Evolutionary conservation across 2,888 invertebrate species (phyloP).

Genomic region (Lissocephala sabroskyi): DNA sequence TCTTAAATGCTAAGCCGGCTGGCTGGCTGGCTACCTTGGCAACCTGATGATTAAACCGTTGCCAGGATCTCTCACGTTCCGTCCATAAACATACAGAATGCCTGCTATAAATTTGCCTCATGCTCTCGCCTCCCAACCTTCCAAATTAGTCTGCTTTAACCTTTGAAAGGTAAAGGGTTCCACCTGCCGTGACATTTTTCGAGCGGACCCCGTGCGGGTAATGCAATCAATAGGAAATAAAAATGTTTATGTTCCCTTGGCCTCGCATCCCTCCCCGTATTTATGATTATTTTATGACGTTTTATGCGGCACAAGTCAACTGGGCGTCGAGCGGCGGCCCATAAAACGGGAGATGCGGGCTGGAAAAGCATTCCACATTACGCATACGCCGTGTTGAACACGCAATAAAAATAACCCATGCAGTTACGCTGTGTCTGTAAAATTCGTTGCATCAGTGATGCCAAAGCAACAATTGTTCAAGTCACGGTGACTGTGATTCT

Average conservation of each 20-base stretch:
- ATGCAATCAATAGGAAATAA: background rate
- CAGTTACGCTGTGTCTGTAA: too few species aligned
- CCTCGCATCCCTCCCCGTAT: slow-evolving; percentile 31
- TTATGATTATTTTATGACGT: slow-evolving; percentile 60
- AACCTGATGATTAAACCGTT: background rate
- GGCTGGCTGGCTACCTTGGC: background rate
- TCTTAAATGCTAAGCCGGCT: background rate
- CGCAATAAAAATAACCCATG: slow-evolving; percentile 66
- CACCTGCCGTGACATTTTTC: background rate
- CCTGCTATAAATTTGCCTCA: slow-evolving; percentile 27
- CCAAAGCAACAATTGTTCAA: too few species aligned
- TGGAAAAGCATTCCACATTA: too few species aligned
- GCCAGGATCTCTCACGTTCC: slow-evolving; percentile 15
- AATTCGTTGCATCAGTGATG: too few species aligned
- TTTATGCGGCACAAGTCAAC: slow-evolving; percentile 60
- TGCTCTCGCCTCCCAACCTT: too few species aligned
- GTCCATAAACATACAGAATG: slow-evolving; percentile 40
- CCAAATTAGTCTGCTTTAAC: slow-evolving; percentile 4
- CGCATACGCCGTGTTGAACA: slow-evolving; percentile 63
- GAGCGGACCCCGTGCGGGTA: background rate
- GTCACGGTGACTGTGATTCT: too few species aligned
- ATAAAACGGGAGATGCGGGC: slow-evolving; percentile 39
- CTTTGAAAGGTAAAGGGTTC: background rate
- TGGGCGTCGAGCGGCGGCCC: slow-evolving; percentile 18
- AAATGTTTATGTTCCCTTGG: background rate